Percentiles rank a stretch among this genome's conserved stretches.
Conservation (phyloP, 1,140 invertebrate genomes). For the Nasonia longicornis region DNA sequence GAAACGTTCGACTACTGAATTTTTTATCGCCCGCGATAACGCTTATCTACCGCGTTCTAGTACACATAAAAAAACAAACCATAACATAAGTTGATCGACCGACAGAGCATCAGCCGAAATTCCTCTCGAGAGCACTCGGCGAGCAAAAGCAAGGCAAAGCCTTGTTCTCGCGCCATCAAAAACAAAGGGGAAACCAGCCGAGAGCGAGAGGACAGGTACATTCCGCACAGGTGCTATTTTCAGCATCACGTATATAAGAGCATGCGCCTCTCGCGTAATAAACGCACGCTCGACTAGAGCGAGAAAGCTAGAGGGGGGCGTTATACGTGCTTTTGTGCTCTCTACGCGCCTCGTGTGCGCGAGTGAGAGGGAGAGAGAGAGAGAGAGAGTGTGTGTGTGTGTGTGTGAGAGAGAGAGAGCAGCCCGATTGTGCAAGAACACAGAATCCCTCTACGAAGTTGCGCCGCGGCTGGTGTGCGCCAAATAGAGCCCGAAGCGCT, state of each 20-base stretch:
- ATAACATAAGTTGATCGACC: too few species aligned
- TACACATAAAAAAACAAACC: too few species aligned
- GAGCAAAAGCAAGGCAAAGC: too few species aligned
- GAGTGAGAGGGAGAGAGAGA: not conserved
- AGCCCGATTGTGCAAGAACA: conserved; percentile 2
- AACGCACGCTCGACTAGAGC: too few species aligned
- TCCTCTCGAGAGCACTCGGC: too few species aligned
- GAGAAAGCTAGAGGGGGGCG: too few species aligned
- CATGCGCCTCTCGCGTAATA: too few species aligned
- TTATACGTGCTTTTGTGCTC: conserved; percentile 1
- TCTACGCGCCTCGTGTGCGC: not conserved
- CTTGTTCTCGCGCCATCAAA: not conserved
- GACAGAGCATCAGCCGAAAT: too few species aligned
- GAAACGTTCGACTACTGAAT: too few species aligned
- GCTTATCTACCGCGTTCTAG: too few species aligned
- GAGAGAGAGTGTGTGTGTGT: not conserved
- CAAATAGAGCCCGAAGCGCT: conserved; percentile 29
- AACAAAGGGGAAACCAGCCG: not conserved
- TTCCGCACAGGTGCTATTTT: not conserved
- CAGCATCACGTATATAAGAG: not conserved
- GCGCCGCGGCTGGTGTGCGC: conserved; percentile 32
- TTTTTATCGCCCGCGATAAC: too few species aligned
- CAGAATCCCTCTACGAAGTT: conserved; percentile 12
- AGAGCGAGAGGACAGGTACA: not conserved
- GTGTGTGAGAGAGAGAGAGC: not conserved